Conservation (phyloP, 23 tunicate species). For the Halocynthia roretzi region DNA sequence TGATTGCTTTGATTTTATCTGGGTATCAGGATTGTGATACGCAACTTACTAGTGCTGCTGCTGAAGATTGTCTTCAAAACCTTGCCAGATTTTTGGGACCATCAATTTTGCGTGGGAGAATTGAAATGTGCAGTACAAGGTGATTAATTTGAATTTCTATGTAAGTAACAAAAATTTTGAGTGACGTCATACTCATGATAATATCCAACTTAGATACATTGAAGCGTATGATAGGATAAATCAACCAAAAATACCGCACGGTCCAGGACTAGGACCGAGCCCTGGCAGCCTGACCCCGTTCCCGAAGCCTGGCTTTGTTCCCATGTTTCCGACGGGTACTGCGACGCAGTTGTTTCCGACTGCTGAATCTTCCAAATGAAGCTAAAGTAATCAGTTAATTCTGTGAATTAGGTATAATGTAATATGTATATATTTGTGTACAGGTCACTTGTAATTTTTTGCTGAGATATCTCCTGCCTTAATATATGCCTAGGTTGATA, state of each 20-base stretch:
- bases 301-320: slow-evolving; percentile 1
- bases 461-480: too few species aligned
- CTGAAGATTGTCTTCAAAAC: slow-evolving; percentile 65
- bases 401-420: too few species aligned
- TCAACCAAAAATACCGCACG: neutral
- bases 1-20: too few species aligned
- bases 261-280: slow-evolving; percentile 1
- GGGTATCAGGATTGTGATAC: slow-evolving; percentile 36
- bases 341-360: too few species aligned
- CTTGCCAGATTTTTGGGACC: slow-evolving; percentile 72
- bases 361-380: too few species aligned
- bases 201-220: slow-evolving; percentile 3
- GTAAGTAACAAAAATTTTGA: neutral
- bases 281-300: slow-evolving; percentile 20
- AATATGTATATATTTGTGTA: too few species aligned
- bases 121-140: slow-evolving; percentile 43
- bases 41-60: slow-evolving; percentile 66
- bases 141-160: neutral
- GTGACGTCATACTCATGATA: neutral
- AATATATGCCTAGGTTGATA: too few species aligned
- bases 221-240: slow-evolving; percentile 8
- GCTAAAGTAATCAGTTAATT: too few species aligned
- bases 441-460: too few species aligned
- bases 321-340: neutral
- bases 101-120: slow-evolving; percentile 65